A percentile compares a stretch with the other conserved stretches of the same genome.
These are phyloP conservation scores for Caenorhabditis sp. DNA, from an alignment of 2,888 invertebrate species.

Conservation along the genomic window DNA sequence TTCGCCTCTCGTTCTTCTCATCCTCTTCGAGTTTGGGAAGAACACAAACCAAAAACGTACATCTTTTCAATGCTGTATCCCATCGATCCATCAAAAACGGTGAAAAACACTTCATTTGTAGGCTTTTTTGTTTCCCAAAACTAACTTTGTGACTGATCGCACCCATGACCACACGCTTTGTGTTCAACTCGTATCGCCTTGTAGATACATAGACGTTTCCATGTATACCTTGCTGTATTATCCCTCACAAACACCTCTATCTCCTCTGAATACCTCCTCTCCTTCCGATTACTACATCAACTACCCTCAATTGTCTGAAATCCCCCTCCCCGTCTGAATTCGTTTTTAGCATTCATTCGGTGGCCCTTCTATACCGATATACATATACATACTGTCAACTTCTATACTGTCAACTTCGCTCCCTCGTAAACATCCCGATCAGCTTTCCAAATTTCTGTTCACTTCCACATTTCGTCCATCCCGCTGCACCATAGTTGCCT, in stretches of 20 bases:
- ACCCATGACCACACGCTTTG: constrained; percentile 21
- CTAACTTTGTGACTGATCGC: constrained; percentile 4
- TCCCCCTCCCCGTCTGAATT: background rate
- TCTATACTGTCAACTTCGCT: constrained; percentile 3
- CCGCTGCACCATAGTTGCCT: constrained; percentile 48
- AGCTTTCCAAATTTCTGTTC: constrained; percentile 30
- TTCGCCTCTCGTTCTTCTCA: no score
- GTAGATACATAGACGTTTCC: constrained; percentile 24
- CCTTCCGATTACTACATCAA: background rate
- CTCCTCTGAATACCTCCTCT: background rate
- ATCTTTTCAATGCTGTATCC: constrained; percentile 1
- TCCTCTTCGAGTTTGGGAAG: no score
- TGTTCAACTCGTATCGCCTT: constrained; percentile 6
- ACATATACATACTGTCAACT: background rate
- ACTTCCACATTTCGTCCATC: constrained; percentile 28
- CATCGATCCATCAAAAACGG: constrained; percentile 16
- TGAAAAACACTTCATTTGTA: constrained; percentile 50
- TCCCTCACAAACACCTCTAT: background rate
- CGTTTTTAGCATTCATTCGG: no score
- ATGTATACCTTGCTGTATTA: background rate
- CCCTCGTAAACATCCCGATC: constrained; percentile 28
- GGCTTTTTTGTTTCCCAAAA: constrained; percentile 24
- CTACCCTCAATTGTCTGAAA: constrained; percentile 3
- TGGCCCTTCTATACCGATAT: background rate
- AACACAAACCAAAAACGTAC: background rate